Conservation (phyloP, 2,797 vertebrate genomes). For the Austrolebias charrua region DNA sequence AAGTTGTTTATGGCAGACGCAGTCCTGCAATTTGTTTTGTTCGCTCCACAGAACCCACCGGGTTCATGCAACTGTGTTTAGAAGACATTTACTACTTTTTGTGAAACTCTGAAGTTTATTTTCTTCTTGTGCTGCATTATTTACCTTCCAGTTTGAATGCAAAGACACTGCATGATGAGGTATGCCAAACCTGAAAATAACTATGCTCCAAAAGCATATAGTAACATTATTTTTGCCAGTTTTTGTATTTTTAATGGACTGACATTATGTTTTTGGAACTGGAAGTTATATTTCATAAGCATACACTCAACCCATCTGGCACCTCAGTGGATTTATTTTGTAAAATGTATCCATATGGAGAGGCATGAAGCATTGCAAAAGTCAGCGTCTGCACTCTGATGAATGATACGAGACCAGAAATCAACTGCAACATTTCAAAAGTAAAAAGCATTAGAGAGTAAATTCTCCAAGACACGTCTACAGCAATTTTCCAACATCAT, state of each 20-base stretch:
- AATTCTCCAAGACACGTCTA: constrained; percentile 12
- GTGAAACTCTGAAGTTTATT: constrained; percentile 37
- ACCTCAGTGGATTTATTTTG: constrained; percentile 27
- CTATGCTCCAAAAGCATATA: constrained; percentile 10
- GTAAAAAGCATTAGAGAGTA: neutral
- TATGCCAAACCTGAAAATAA: constrained; percentile 37
- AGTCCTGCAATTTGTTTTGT: constrained; percentile 14
- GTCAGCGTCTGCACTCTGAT: constrained; percentile 5
- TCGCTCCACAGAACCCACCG: constrained; percentile 13
- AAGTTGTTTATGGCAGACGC: constrained; percentile 25
- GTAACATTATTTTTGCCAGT: constrained; percentile 10
- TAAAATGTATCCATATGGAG: constrained; percentile 25
- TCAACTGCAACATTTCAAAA: neutral
- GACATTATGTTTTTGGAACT: constrained; percentile 32
- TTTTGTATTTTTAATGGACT: constrained; percentile 27
- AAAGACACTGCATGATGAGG: constrained; percentile 46
- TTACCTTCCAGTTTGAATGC: constrained; percentile 13
- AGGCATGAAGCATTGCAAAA: constrained; percentile 17
- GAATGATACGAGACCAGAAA: neutral
- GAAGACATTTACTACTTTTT: constrained; percentile 46
- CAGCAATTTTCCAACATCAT: neutral
- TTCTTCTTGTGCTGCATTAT: constrained; percentile 56
- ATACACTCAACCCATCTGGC: constrained; percentile 14
- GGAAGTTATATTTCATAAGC: constrained; percentile 18
- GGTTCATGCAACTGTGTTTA: constrained; percentile 22